A percentile compares a stretch with the other conserved stretches of the same genome.
Conservation (phyloP, 2,113 vertebrate species). For the Sinocyclocheilus grahami region DNA sequence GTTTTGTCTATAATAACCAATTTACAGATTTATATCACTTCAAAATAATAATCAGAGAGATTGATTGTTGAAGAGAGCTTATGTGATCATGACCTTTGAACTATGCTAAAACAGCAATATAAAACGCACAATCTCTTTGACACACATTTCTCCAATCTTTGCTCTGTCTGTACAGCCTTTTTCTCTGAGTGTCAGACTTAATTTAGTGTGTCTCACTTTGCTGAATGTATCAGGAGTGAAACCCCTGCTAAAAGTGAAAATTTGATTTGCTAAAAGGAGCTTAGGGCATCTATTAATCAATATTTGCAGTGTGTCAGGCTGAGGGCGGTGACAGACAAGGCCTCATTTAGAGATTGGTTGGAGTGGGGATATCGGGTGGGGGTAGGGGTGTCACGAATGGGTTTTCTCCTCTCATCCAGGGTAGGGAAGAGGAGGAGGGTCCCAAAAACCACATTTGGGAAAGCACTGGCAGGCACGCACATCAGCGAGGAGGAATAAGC, state of each 20-base stretch:
- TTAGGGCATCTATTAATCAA: slow-evolving; percentile 99
- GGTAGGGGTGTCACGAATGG: slow-evolving; percentile 34
- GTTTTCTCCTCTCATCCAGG: slow-evolving; percentile 19
- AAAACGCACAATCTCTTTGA: slow-evolving; percentile 26
- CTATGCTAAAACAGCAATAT: slow-evolving; percentile 7
- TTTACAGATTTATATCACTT: slow-evolving; percentile 68
- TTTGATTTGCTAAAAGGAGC: slow-evolving; percentile 99
- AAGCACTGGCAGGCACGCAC: slow-evolving; percentile 18
- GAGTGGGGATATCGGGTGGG: slow-evolving; percentile 70
- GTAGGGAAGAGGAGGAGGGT: slow-evolving; percentile 23
- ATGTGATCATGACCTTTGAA: slow-evolving; percentile 58
- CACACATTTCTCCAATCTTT: slow-evolving; percentile 52
- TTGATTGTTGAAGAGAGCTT: slow-evolving; percentile 40
- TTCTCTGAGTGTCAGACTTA: slow-evolving; percentile 93
- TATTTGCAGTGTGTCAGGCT: slow-evolving; percentile 93
- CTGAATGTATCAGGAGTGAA: slow-evolving; percentile 87
- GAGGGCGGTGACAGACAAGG: slow-evolving; percentile 70
- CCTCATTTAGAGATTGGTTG: slow-evolving; percentile 87
- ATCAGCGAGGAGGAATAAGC: slow-evolving; percentile 25
- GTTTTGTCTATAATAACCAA: slow-evolving; percentile 53
- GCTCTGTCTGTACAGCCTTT: slow-evolving; percentile 83
- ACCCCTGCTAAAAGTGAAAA: slow-evolving; percentile 93
- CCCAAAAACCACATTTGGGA: slow-evolving; percentile 43
- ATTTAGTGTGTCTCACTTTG: slow-evolving; percentile 94
- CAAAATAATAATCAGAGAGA: slow-evolving; percentile 56